Evolutionary conservation across 1,140 invertebrate genomes (phyloP), one percentile per base, ranked within the genome.

Genomic region (Drosophila bocqueti): DNA sequence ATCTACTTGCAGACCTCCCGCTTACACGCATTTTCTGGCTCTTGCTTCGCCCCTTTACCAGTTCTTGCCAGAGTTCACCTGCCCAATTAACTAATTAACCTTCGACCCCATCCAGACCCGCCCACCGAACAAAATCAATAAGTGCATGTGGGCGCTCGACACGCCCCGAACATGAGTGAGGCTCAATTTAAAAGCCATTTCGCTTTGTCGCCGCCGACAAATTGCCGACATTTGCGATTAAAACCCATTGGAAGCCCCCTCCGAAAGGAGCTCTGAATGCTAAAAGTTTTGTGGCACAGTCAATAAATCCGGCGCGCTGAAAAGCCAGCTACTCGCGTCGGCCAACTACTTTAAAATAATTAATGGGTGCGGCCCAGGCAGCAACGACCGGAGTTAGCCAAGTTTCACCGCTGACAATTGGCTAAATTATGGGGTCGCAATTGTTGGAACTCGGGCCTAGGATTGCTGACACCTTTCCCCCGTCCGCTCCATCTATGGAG

Each of bases 341-440:
- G 60, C 68, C 81, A 89, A 90, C 81, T 89, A 89, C 71, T 89
- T 89, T 90, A 85, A 90, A 90, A 90, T 90, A 90, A 90, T 90
- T 90, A 90, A 89, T 90, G 81, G 85, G 85, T 90, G 85, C 85
- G 85, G 81, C 83, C 54, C 38, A 43, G 68, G 68, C 74, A 89
- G 36, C 21, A 57, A 26, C 54, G 36, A 84, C 57, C 66, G 61
- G 54, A 80, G 75, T 82, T 77, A 54, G 55, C 45, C 63, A 67
- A 72, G 79, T 81, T 77, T 80, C 79, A 38, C 21, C 60, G 64
- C 77, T 89, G 84, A 87, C 83, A 87, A 89, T 87, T 71, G 64
- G 50, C 65, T 76, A 87, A 87, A 87, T 87, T 87, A 90, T 84
- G 85, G 84, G 84, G 61, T 79, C 78, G 62, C 65, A 71, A 62